Evolutionary conservation across 2,113 vertebrate species (phyloP), one percentile per base, ranked within the genome.

Genomic region (Austrofundulus limnaeus): DNA sequence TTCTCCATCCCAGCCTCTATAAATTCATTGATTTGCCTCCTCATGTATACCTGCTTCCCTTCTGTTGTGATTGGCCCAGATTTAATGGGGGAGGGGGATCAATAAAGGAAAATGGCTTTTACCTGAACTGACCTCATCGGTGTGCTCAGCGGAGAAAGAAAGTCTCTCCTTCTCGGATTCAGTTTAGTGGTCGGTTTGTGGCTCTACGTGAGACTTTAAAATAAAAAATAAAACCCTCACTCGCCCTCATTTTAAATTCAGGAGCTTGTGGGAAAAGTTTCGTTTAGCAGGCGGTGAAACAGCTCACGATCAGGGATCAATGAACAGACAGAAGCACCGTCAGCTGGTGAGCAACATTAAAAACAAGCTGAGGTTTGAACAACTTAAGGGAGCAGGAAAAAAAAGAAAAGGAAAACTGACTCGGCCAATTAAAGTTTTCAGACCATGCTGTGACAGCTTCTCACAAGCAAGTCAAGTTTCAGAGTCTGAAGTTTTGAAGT

Each of bases 21-120:
- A 75, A 66, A 48, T 13, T 31, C 51, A 75, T 70, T 42, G 65
- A 82, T 77, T 64, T 1, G 39, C 57, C 71, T 55, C 54, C 43
- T 52, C 55, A 50, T 43, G 39, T 46, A 64, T 43, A 58, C 75
- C 72, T 81, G 68, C 70, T 24, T 20, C 46, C 2, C 28, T 5
- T 61, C 69, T 20, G 51, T 21, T 65, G 52, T 56, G 66, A 77
- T 57, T 51, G 61, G 34, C 65, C 56, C 37, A 49, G 70, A 70
- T 77, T 66, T 51, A 23, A 68, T 53, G n/a, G 0, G 2, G 23
- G n/a, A 0, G 2, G 23, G 17, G 24, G 37, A 72, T 82, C 76
- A 43, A 75, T 83, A 9, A n/a, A 41, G 46, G 65, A 37, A 47
- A 62, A 73, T 25, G 47, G 17, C 57, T 69, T 52, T 74, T 20